A percentile compares a stretch with the other conserved stretches of the same genome.
Evolutionary conservation across 2,797 vertebrate species (phyloP).

Genomic region (Smutsia temminckii): DNA sequence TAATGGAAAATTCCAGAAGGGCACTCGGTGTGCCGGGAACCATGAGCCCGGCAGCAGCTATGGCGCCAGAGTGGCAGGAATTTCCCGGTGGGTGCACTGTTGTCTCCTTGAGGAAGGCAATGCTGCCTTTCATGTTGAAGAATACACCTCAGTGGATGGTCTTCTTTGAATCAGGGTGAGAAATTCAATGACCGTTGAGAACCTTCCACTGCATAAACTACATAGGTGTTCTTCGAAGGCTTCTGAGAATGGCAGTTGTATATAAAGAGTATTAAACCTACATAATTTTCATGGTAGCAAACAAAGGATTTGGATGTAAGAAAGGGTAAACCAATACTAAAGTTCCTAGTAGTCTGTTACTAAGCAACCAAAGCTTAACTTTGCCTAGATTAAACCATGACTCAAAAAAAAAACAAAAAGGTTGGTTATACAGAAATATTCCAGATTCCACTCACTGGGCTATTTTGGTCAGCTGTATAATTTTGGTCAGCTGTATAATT

Average conservation of each 20-base stretch:
- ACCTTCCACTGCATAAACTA: neutral
- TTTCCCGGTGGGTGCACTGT: neutral
- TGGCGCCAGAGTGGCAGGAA: neutral
- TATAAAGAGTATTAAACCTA: neutral
- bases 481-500: neutral
- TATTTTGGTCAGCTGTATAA: constrained; percentile 26
- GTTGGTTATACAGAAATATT: neutral
- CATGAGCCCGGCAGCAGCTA: neutral
- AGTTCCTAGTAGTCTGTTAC: neutral
- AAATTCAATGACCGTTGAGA: neutral
- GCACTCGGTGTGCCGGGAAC: neutral
- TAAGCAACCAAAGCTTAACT: neutral
- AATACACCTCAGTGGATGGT: neutral
- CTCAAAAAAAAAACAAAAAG: neutral
- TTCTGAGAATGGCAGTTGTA: neutral
- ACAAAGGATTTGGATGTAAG: neutral
- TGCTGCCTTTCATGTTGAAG: neutral
- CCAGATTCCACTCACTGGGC: neutral
- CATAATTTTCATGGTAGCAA: neutral
- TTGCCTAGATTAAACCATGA: neutral
- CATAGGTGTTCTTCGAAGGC: neutral
- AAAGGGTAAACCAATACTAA: neutral
- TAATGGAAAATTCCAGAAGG: neutral
- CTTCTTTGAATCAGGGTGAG: neutral
- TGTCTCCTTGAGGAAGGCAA: neutral